phyloP scores from a whole-genome alignment of 2,888 invertebrate species.

The Drosophila longiperda region DNA sequence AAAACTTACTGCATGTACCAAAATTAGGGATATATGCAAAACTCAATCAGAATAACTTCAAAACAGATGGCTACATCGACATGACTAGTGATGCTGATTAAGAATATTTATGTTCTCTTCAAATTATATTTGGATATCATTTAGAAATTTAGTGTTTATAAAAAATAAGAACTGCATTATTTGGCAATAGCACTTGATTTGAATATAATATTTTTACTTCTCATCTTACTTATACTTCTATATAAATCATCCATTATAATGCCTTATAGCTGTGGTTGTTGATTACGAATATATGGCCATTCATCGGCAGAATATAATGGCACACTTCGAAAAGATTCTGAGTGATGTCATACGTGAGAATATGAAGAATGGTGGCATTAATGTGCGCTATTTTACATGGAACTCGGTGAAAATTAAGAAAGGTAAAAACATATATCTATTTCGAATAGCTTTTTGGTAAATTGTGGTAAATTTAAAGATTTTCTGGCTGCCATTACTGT shows the following conservation, averaged over 20 bases:
- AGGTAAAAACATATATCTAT: conserved; percentile 85
- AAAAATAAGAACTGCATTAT: not conserved
- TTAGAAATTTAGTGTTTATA: not conserved
- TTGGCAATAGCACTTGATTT: not conserved
- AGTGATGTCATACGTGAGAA: conserved; percentile 88
- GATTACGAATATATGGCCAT: conserved; percentile 89
- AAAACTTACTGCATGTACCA: not conserved
- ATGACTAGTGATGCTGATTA: not conserved
- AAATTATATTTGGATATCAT: not conserved
- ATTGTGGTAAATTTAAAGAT: conserved; percentile 85
- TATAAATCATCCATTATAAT: not conserved
- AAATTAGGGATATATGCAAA: not conserved
- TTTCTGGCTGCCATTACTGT: conserved; percentile 90
- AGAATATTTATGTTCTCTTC: not conserved
- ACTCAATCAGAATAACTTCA: not conserved
- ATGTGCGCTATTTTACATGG: conserved; percentile 89
- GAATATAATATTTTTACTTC: not conserved
- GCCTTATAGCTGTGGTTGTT: conserved; percentile 88
- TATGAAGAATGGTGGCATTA: conserved; percentile 89
- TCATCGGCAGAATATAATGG: conserved; percentile 87
- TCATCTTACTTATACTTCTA: too few species aligned
- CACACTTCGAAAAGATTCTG: conserved; percentile 87
- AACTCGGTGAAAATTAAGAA: conserved; percentile 89
- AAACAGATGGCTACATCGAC: not conserved
- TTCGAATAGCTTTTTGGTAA: not conserved